These are phyloP conservation scores for Muscicapa striata DNA, from an alignment of 2,797 vertebrate genomes.

Conservation along the genomic window DNA sequence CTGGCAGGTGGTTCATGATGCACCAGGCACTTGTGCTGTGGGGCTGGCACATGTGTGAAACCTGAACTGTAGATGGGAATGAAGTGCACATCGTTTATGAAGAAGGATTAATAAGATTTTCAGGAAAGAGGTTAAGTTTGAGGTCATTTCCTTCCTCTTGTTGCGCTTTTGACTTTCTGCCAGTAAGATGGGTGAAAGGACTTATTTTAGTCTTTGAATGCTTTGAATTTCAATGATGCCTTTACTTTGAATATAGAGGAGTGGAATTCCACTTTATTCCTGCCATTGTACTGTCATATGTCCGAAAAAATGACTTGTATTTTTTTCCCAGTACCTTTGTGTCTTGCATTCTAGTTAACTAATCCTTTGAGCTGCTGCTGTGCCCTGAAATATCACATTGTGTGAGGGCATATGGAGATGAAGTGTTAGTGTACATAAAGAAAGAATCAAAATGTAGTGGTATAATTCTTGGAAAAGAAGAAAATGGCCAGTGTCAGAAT, in stretches of 20 bases:
- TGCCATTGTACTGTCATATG: neutral
- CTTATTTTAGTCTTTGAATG: conserved; percentile 61
- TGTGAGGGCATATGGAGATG: neutral
- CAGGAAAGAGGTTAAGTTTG: conserved; percentile 59
- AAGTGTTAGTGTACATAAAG: neutral
- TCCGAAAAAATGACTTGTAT: neutral
- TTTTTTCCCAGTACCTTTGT: neutral
- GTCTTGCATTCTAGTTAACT: neutral
- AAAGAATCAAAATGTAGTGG: neutral
- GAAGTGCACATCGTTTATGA: neutral
- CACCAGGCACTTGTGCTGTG: accelerated
- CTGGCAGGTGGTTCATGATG: accelerated
- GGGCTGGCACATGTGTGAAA: neutral
- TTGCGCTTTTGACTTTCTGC: conserved; percentile 36
- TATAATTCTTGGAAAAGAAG: neutral
- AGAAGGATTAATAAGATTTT: conserved; percentile 35
- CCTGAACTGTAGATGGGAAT: neutral
- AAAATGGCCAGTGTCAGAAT: neutral
- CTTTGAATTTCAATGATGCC: conserved; percentile 42
- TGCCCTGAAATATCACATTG: neutral
- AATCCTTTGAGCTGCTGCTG: conserved; percentile 2
- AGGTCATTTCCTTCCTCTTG: conserved; percentile 63
- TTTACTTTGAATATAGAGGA: neutral
- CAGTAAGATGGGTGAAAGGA: conserved; percentile 45
- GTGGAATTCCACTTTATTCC: conserved; percentile 39